These are phyloP conservation scores for Podarcis siculus DNA, from an alignment of 2,797 vertebrate species.

Conservation along the genomic window DNA sequence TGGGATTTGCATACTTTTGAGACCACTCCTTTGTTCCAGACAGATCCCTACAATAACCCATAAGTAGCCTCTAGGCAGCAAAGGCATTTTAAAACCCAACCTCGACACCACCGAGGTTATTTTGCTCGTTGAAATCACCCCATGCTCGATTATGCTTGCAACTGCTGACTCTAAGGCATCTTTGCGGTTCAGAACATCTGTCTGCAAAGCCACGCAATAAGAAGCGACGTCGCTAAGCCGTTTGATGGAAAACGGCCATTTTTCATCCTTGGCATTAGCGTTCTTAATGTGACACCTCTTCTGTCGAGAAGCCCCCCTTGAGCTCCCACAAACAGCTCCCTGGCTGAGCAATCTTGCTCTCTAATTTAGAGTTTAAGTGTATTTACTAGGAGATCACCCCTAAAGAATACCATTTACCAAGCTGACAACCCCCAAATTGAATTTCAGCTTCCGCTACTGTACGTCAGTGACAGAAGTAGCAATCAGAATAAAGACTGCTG, in stretches of 20 bases:
- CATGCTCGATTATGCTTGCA: background rate
- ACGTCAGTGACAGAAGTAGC: conserved; percentile 64
- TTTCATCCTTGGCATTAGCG: conserved; percentile 42
- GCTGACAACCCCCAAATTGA: conserved; percentile 80
- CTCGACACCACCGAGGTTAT: background rate
- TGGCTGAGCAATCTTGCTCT: conserved; percentile 70
- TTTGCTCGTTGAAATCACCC: background rate
- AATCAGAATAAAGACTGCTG: background rate
- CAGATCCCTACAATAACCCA: background rate
- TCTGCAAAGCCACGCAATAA: background rate
- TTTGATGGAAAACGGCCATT: conserved; percentile 30
- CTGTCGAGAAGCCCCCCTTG: conserved; percentile 70
- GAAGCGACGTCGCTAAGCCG: conserved; percentile 27
- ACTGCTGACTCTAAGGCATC: background rate
- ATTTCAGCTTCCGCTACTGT: conserved; percentile 69
- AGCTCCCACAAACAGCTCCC: conserved; percentile 72
- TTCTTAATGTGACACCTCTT: conserved; percentile 75
- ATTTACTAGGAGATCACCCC: conserved; percentile 73
- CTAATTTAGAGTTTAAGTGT: conserved; percentile 74
- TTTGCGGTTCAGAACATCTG: conserved; percentile 6
- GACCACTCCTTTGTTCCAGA: background rate
- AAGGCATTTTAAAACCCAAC: background rate
- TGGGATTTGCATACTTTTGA: background rate
- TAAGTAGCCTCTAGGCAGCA: background rate
- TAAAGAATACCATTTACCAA: conserved; percentile 77